Evolutionary conservation across 2,888 invertebrate genomes (phyloP), one percentile per base, ranked within the genome.

Genomic region (Myathropa florea): DNA sequence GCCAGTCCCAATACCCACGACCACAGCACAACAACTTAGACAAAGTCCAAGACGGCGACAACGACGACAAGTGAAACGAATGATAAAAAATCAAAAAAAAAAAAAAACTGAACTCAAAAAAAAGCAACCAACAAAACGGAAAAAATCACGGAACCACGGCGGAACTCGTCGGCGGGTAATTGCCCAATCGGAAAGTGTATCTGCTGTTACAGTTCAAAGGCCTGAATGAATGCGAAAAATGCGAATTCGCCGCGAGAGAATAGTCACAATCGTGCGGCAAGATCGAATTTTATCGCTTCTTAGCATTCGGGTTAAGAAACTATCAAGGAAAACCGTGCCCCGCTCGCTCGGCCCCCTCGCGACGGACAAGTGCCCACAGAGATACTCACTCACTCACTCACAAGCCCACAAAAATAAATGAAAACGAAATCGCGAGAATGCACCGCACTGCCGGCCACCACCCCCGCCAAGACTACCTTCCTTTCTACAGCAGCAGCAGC

Each of bases 271-370:
- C 82, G 64, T 57, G 75, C 65, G 65, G 78, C 73, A 86, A 86
- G 78, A 82, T 82, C 77, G 70, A 86, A 82, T 83, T 83, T 73
- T 86, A 86, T 78, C 73, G 65, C 75, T 78, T 78, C 73, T 82
- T 71, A 71, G 83, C 68, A 73, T 57, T 70, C 70, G 78, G 86
- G 88, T 88, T 86, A 89, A 89, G 87, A 88, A 89, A 88, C 89
- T 88, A 89, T 88, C 89, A 89, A 89, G 89, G 89, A 88, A 88
- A 89, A 89, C 67, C 61, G 65, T 78, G 55, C 46, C 80, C 61
- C 80, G 39, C 59, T 59, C 80, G 59, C 14, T 12, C 18, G 4
- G 7, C n/a, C 18, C 46, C 18, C 18, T 4, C 46, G 18, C 46
- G n/a, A n/a, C 39, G n/a, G 46, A 46, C 46, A 7, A 46, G 46